Evolutionary conservation across 2,888 invertebrate genomes (phyloP).

Genomic region (Platycheirus rosarum): DNA sequence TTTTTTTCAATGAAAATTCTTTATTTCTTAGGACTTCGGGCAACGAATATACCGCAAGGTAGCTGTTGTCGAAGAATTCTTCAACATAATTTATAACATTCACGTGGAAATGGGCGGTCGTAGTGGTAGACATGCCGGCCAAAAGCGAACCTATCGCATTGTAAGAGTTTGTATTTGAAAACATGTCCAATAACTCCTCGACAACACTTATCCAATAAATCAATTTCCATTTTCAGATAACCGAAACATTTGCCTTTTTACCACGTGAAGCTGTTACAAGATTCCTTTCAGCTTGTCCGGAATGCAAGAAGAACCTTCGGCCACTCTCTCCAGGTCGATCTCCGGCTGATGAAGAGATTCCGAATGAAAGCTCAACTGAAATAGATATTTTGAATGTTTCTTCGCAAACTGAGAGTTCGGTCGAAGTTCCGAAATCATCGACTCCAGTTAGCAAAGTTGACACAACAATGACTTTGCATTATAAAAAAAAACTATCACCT

Average conservation of each 20-base stretch:
- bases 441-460: conserved; percentile 34
- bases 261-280: conserved; percentile 98
- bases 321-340: conserved; percentile 80
- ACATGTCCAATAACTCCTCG: not conserved
- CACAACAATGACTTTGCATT: conserved; percentile 9
- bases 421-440: conserved; percentile 76
- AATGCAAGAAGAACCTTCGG: conserved; percentile 86
- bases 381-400: conserved; percentile 80
- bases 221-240: conserved; percentile 89
- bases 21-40: conserved; percentile 85
- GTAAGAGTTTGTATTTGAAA: conserved; percentile 83
- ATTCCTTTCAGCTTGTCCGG: conserved; percentile 96
- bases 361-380: conserved; percentile 82
- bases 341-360: conserved; percentile 78
- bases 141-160: conserved; percentile 97
- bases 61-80: conserved; percentile 98
- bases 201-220: too few relatives aligned
- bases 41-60: conserved; percentile 94
- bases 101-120: conserved; percentile 97
- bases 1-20: not conserved
- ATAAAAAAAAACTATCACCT: conserved; percentile 18
- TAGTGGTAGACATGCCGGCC: conserved; percentile 97
- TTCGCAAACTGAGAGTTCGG: conserved; percentile 80
- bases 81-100: conserved; percentile 97
- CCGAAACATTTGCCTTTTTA: conserved; percentile 97